Percentiles rank a stretch among this genome's conserved stretches.
Conservation (phyloP, 2,888 invertebrate species). For the Blastobasis adustella region DNA sequence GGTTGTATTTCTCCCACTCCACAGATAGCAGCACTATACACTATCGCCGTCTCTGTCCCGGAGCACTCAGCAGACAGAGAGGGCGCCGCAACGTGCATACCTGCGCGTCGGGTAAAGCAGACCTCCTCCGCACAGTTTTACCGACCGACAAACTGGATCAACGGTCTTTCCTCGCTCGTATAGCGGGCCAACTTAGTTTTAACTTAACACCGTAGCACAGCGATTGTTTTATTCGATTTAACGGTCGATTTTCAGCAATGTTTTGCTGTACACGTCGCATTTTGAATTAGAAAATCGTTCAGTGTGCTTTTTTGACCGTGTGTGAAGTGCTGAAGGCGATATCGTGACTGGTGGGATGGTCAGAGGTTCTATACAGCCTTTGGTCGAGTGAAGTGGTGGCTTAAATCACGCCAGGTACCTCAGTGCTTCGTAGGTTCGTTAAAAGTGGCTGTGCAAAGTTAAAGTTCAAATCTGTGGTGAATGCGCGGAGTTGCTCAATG, state of each 20-base stretch:
- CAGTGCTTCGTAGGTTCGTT: slow-evolving; percentile 59
- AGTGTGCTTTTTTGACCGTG: slow-evolving; percentile 36
- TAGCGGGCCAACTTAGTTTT: slow-evolving; percentile 68
- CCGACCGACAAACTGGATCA: slow-evolving; percentile 68
- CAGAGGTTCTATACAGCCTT: slow-evolving; percentile 39
- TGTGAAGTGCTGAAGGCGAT: slow-evolving; percentile 29
- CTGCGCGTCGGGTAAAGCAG: slow-evolving; percentile 58
- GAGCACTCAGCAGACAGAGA: slow-evolving; percentile 31
- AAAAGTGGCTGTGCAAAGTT: slow-evolving; percentile 64
- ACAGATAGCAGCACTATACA: slow-evolving; percentile 28
- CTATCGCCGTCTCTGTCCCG: slow-evolving; percentile 32
- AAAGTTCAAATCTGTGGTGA: slow-evolving; percentile 62
- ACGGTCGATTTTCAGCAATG: slow-evolving; percentile 47
- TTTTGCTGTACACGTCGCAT: slow-evolving; percentile 51
- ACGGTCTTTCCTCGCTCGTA: slow-evolving; percentile 67
- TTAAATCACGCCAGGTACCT: slow-evolving; percentile 64
- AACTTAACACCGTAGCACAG: slow-evolving; percentile 57
- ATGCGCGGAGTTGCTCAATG: slow-evolving; percentile 43
- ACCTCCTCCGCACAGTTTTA: slow-evolving; percentile 38
- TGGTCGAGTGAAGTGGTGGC: slow-evolving; percentile 52
- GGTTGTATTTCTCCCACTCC: slow-evolving; percentile 61
- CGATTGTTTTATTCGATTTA: slow-evolving; percentile 52
- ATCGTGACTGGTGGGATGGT: slow-evolving; percentile 27
- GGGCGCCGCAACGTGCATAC: slow-evolving; percentile 15
- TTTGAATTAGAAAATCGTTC: slow-evolving; percentile 38